Percentiles rank a stretch among this genome's conserved stretches.
phyloP scores from a whole-genome alignment of 2,888 invertebrate species.

The Xestia xanthographa region DNA sequence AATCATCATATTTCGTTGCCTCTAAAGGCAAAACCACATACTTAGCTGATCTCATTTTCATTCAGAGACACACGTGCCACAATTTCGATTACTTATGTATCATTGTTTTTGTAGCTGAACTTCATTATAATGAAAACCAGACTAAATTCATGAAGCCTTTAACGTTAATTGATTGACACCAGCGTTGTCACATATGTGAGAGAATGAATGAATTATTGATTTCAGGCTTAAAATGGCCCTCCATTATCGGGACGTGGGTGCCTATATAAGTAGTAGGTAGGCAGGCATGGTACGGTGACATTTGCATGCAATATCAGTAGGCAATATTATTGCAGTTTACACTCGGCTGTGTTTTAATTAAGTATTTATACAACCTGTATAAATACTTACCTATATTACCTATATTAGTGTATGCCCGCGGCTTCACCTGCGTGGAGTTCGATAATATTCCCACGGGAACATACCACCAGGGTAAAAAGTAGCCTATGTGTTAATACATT shows the following conservation, averaged over 20 bases:
- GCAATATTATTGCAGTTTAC: constrained; percentile 4
- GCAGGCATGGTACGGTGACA: background rate
- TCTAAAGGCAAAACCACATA: background rate
- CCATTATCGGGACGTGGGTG: background rate
- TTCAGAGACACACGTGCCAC: too few relatives aligned
- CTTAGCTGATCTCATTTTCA: background rate
- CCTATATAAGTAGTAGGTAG: background rate
- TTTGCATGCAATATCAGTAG: constrained; percentile 17
- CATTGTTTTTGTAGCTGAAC: background rate
- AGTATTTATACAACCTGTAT: background rate
- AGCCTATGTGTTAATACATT: too few relatives aligned
- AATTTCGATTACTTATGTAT: too few relatives aligned
- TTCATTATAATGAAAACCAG: constrained; percentile 16
- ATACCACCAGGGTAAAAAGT: too few relatives aligned
- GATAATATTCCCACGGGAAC: too few relatives aligned
- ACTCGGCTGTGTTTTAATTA: constrained; percentile 15
- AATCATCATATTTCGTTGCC: background rate
- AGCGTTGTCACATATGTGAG: constrained; percentile 35
- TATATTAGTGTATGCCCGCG: too few relatives aligned
- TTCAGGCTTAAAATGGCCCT: constrained; percentile 42
- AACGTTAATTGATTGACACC: constrained; percentile 54
- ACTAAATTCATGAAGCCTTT: constrained; percentile 39
- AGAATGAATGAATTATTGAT: constrained; percentile 47
- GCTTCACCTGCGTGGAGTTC: too few relatives aligned
- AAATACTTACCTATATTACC: too few relatives aligned